Base-by-base conservation (phyloP, 1,140 invertebrate genomes). In the Drosophila mauritiana region DNA sequence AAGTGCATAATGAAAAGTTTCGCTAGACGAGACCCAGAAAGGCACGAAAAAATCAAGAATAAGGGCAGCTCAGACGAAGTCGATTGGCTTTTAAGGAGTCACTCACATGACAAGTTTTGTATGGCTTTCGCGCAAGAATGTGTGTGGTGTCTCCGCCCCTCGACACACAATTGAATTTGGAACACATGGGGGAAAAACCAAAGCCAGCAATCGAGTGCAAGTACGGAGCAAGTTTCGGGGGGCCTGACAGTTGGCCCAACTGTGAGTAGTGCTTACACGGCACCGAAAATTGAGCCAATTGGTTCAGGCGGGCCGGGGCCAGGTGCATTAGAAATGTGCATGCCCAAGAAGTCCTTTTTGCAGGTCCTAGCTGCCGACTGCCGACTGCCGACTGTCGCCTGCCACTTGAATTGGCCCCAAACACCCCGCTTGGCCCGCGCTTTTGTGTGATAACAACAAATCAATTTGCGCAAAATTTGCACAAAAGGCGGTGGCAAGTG, bases 401-500 rank as follows among this genome's bases (percentile, higher is more conserved):
- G 68, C 27, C 70, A 74, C 73, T 65, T 48, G 59, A 74, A 57
- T 74, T 75, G 58, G 58, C 70, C 48, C 62, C 67, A 39, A 20
- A 27, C 48, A n/a, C 48, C 17, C 17, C 17, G n/a, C 25, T 13
- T n/a, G 20, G 5, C 63, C 55, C 52, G 52, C 49, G 39, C 42
- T 39, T 40, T 45, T 69, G 51, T 80, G 73, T 84, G 84, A 89
- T 89, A 89, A 90, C 80, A 89, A 90, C 84, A 89, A 89, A 90
- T 89, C 85, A 90, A 89, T 89, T 89, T 89, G 84, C 84, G 83
- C 80, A 83, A 84, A 88, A 88, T 89, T 88, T 89, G 84, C 84
- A 85, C 80, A 84, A 83, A 46, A 39, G 65, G 42, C 36, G 40
- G 56, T 10, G 39, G 43, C 1, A 11, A 39, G 7, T 15, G 42